These are phyloP conservation scores for Lasioglossum oenotherae DNA, from an alignment of 2,888 invertebrate genomes.

Conservation along the genomic window DNA sequence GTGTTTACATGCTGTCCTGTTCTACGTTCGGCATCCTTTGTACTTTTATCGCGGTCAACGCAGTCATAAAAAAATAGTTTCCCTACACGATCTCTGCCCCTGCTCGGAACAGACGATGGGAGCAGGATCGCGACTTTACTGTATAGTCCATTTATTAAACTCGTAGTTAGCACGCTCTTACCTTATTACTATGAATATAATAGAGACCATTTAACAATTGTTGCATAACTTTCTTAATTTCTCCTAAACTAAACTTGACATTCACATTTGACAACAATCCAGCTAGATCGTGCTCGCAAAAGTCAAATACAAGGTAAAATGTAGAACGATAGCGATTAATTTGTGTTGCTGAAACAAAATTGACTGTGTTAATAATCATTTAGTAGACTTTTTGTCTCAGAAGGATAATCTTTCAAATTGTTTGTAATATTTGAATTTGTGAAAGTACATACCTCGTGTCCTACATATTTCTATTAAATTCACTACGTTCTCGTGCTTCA, in stretches of 20 bases:
- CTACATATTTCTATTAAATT: constrained; percentile 98
- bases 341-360: constrained; percentile 84
- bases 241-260: constrained; percentile 97
- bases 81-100: too few species aligned
- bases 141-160: neutral
- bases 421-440: neutral
- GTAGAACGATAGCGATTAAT: constrained; percentile 93
- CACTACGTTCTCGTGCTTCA: constrained; percentile 99
- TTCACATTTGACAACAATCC: constrained; percentile 97
- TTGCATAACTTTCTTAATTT: constrained; percentile 97
- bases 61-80: too few species aligned
- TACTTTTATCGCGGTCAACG: too few species aligned
- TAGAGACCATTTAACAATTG: constrained; percentile 95
- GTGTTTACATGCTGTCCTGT: too few species aligned
- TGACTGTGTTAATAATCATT: neutral
- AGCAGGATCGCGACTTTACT: too few species aligned
- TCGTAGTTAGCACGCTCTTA: constrained; percentile 73
- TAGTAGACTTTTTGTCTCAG: neutral
- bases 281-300: constrained; percentile 99
- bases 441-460: constrained; percentile 89
- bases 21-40: too few species aligned
- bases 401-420: neutral
- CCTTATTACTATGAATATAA: constrained; percentile 98
- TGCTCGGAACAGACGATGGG: too few species aligned
- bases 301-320: constrained; percentile 98